Base-by-base conservation (phyloP, 2,888 invertebrate genomes). In the Scaptomyza reducta region DNA sequence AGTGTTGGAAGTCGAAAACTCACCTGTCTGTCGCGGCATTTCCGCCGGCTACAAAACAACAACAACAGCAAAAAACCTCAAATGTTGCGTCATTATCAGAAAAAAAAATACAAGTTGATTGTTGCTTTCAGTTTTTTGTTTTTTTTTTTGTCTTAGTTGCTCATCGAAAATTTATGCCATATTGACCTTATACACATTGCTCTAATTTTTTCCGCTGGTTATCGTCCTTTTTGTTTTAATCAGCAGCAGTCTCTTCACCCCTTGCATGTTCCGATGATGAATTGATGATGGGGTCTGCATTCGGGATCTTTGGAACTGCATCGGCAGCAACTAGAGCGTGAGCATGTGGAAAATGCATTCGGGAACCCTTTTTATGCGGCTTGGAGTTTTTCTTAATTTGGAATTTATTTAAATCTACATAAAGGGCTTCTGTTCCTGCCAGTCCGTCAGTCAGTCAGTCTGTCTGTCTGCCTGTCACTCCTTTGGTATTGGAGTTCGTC, bases 271-370 rank as follows among this genome's bases (percentile, higher is more conserved):
- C 86, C 89, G 88, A 89, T 89, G 89, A 89, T 89, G 89, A 89
- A 90, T 90, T 88, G 89, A 88, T 89, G 90, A 88, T 88, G 89
- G 89, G 90, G 82, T 83, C 84, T 88, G 74, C 47, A 49, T 53
- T 79, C 11, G 13, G 38, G 47, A 47, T 38, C 25, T 16, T 40
- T 40, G 14, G 31, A 33, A 49, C 31, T 46, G 78, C 38, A 25
- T 41, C 31, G 35, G 78, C 38, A 25, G 35, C 7, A 10, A n/a
- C 35, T 50, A 11, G 35, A 49, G 47, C 18, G 16, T 47, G 31
- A 54, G 54, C 71, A 73, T 57, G 61, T 74, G 77, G 63, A 72
- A 77, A 83, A 67, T 69, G 77, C 68, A 42, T 53, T 18, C 7
- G 51, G 57, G 71, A 71, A 71, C 87, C 78, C 78, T 82, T 82